Evolutionary conservation across 92 coral and sea anemone genomes (phyloP).

Genomic region (Bergia puertoricense): DNA sequence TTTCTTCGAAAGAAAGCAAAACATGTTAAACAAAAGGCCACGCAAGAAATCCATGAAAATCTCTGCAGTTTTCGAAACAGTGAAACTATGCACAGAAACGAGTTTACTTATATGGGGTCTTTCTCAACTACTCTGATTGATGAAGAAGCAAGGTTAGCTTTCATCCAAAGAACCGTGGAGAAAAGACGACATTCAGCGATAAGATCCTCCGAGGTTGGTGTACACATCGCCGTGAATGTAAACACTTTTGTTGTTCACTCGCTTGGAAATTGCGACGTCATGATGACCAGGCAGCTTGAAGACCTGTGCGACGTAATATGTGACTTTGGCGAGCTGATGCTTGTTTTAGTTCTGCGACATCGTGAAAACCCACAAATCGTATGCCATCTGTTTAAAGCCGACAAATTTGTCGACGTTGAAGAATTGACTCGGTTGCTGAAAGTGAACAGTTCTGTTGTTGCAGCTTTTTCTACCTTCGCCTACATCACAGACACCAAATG

Average conservation of each 20-base stretch:
- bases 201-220: neutral
- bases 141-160: slow-evolving; percentile 17
- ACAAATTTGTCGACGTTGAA: neutral
- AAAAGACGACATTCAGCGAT: neutral
- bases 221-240: neutral
- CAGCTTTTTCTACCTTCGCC: slow-evolving; percentile 5
- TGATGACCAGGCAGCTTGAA: slow-evolving; percentile 27
- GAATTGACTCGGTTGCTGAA: slow-evolving; percentile 11
- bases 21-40: neutral
- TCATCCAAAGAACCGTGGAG: slow-evolving; percentile 15
- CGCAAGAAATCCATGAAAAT: neutral
- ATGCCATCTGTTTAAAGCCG: slow-evolving; percentile 31
- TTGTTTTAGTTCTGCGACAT: slow-evolving; percentile 21
- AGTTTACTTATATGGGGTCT: neutral
- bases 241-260: slow-evolving; percentile 7
- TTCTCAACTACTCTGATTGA: slow-evolving; percentile 17
- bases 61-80: neutral
- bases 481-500: slow-evolving; percentile 1
- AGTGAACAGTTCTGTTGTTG: neutral
- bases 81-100: neutral
- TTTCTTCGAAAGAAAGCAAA: neutral
- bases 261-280: slow-evolving; percentile 21
- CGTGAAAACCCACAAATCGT: slow-evolving; percentile 15
- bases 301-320: slow-evolving; percentile 22
- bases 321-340: neutral